A percentile compares a stretch with the other conserved stretches of the same genome.
Evolutionary conservation across 2,888 invertebrate genomes (phyloP).

Genomic region (Microplitis manilae): DNA sequence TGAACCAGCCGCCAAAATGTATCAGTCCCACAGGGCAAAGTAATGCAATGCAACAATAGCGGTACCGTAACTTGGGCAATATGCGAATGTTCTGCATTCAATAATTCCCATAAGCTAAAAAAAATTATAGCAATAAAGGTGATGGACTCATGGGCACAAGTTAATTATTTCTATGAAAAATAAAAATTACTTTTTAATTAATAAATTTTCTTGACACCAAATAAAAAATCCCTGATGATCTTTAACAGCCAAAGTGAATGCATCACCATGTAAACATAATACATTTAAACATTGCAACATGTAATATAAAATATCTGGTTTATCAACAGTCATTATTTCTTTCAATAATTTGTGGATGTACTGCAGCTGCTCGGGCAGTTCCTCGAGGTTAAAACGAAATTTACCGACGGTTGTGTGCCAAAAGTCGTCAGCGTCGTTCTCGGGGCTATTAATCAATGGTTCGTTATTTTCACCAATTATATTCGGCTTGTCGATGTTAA

Average conservation of each 20-base stretch:
- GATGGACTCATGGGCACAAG: neutral
- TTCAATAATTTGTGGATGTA: conserved; percentile 92
- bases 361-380: conserved; percentile 92
- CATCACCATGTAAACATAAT: conserved; percentile 93
- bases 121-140: conserved; percentile 48
- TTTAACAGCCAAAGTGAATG: conserved; percentile 87
- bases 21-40: conserved; percentile 93
- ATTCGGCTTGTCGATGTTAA: conserved; percentile 83
- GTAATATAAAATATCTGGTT: conserved; percentile 94
- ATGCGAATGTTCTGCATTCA: conserved; percentile 94
- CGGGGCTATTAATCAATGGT: conserved; percentile 79
- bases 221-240: conserved; percentile 94
- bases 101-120: conserved; percentile 90
- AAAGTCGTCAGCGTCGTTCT: conserved; percentile 86
- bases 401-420: conserved; percentile 96
- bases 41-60: conserved; percentile 93
- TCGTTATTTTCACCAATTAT: conserved; percentile 84
- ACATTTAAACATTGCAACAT: conserved; percentile 93
- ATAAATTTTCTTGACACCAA: conserved; percentile 95
- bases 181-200: conserved; percentile 86
- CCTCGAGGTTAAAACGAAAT: conserved; percentile 91
- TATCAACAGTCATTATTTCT: conserved; percentile 85
- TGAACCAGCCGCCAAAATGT: conserved; percentile 97
- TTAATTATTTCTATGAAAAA: conserved; percentile 16
- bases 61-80: conserved; percentile 95